These are phyloP conservation scores for Lipotes vexillifer DNA, from an alignment of 2,113 vertebrate genomes.

Conservation along the genomic window DNA sequence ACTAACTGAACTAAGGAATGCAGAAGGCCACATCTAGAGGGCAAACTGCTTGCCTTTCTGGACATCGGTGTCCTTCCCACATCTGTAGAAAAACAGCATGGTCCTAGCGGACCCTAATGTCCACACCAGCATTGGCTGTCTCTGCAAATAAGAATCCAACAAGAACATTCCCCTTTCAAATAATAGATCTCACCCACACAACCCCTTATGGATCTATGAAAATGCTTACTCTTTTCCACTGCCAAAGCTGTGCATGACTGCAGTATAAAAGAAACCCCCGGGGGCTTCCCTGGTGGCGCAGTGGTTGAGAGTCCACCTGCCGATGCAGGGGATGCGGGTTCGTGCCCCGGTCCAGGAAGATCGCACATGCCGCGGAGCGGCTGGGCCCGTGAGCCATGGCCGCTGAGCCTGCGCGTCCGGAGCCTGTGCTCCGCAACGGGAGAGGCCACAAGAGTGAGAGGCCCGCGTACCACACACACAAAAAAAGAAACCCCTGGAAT, in stretches of 20 bases:
- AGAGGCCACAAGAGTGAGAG: no score
- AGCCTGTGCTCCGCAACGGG: no score
- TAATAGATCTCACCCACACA: background rate
- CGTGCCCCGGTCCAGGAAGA: no score
- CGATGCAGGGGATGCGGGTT: no score
- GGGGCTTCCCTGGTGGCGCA: no score
- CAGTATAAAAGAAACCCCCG: background rate
- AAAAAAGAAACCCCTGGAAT: background rate
- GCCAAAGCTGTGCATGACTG: background rate
- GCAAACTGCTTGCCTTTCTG: background rate
- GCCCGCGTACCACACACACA: no score
- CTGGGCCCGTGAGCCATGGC: no score
- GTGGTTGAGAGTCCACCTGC: no score
- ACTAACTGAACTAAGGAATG: background rate
- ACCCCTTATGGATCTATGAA: background rate
- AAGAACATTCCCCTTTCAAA: background rate
- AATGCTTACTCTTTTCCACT: background rate
- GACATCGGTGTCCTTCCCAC: background rate
- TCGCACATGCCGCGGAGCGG: no score
- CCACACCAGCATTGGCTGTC: background rate
- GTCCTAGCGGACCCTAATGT: fast-evolving
- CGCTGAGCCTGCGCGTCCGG: no score
- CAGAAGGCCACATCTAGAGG: background rate
- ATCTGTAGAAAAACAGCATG: background rate
- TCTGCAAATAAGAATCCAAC: background rate